These are phyloP conservation scores for Cossypha niveicapilla DNA, from an alignment of 2,797 vertebrate genomes.

Conservation along the genomic window DNA sequence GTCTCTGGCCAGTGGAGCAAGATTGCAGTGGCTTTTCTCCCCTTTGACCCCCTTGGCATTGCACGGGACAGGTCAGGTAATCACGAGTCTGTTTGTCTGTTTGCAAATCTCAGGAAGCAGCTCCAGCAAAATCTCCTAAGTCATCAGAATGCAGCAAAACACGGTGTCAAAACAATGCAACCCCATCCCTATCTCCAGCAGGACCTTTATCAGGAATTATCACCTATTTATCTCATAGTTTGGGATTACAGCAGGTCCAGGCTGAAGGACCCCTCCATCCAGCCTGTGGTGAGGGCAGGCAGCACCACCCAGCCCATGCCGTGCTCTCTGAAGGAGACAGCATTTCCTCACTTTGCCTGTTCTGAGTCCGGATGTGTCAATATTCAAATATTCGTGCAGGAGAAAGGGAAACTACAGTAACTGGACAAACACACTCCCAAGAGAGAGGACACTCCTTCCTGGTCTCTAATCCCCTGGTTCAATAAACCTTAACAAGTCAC, in stretches of 20 bases:
- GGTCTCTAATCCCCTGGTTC: neutral
- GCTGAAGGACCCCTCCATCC: neutral
- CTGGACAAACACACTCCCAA: neutral
- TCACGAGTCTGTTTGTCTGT: conserved; percentile 14
- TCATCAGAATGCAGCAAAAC: conserved; percentile 57
- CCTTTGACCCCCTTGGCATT: neutral
- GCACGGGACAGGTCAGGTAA: conserved; percentile 21
- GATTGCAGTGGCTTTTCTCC: conserved; percentile 12
- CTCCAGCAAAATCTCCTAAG: conserved; percentile 51
- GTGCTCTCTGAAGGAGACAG: neutral
- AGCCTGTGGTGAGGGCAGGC: neutral
- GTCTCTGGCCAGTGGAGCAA: neutral
- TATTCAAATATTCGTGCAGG: neutral
- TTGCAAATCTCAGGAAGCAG: conserved; percentile 43
- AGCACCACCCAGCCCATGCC: neutral
- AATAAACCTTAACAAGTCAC: neutral
- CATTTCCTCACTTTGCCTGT: neutral
- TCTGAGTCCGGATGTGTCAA: neutral
- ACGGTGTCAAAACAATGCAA: conserved; percentile 34
- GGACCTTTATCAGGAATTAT: conserved; percentile 34
- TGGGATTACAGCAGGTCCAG: neutral
- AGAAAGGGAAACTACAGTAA: conserved; percentile 10
- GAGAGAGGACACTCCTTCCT: neutral
- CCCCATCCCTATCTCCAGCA: neutral
- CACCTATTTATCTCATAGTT: conserved; percentile 14